These are phyloP conservation scores for Centropristis striata DNA, from an alignment of 2,113 vertebrate genomes.

Conservation along the genomic window DNA sequence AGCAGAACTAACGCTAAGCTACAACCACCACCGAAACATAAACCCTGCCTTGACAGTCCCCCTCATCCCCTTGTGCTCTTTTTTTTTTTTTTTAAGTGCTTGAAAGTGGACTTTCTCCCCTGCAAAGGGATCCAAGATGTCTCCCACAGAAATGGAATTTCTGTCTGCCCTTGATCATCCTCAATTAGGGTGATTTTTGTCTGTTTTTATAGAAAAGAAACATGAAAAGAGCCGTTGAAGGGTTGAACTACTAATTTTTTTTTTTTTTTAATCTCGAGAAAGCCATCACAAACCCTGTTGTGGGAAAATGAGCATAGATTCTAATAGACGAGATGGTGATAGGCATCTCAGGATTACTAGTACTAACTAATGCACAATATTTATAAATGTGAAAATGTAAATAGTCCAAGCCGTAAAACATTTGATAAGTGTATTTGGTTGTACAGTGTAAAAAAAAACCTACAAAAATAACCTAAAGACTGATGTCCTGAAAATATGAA, in stretches of 20 bases:
- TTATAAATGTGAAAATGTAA: conserved; percentile 72
- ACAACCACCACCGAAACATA: neutral
- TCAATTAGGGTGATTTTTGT: conserved; percentile 14
- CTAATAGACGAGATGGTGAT: conserved; percentile 6
- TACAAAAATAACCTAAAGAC: conserved; percentile 7
- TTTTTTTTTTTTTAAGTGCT: conserved; percentile 45
- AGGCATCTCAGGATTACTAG: conserved; percentile 60
- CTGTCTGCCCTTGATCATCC: conserved; percentile 14
- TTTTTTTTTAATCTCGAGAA: conserved; percentile 5
- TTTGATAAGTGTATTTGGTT: conserved; percentile 31
- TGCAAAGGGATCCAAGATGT: conserved; percentile 10
- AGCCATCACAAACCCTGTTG: conserved; percentile 49
- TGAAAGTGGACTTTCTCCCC: conserved; percentile 40
- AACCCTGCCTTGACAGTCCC: conserved; percentile 23
- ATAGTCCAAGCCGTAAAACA: conserved; percentile 41
- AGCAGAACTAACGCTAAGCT: conserved; percentile 80
- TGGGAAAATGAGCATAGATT: conserved; percentile 16
- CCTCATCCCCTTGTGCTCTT: conserved; percentile 15
- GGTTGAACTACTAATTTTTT: neutral
- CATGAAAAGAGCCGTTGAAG: conserved; percentile 7
- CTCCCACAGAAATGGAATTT: conserved; percentile 21
- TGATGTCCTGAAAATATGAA: conserved; percentile 34
- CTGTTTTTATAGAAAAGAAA: conserved; percentile 20
- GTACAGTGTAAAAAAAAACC: conserved; percentile 53
- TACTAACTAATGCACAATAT: conserved; percentile 67